These are phyloP conservation scores for Athalia rosae DNA, from an alignment of 2,888 invertebrate genomes.

Conservation along the genomic window DNA sequence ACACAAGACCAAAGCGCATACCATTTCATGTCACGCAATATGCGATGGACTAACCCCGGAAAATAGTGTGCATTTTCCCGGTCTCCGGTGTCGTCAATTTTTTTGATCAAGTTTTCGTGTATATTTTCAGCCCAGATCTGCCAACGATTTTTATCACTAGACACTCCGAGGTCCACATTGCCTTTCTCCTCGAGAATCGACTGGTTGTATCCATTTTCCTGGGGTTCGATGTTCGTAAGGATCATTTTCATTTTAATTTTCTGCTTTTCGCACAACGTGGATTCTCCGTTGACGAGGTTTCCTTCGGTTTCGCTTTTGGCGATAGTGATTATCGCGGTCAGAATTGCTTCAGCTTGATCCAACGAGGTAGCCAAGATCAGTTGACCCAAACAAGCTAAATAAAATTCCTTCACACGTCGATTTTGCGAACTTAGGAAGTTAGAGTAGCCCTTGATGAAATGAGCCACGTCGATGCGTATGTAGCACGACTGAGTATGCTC, in stretches of 20 bases:
- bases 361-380: background rate
- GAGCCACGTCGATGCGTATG: slow-evolving; percentile 5
- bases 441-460: background rate
- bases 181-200: background rate
- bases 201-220: background rate
- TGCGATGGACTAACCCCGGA: too few species aligned
- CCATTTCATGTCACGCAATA: slow-evolving; percentile 1
- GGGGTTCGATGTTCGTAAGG: background rate
- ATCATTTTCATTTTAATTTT: background rate
- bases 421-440: background rate
- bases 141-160: slow-evolving; percentile 5
- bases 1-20: background rate
- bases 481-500: background rate
- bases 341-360: background rate
- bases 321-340: background rate
- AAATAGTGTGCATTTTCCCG: too few species aligned
- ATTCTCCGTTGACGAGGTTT: background rate
- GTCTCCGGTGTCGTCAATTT: slow-evolving; percentile 6
- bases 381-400: background rate
- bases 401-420: slow-evolving; percentile 5
- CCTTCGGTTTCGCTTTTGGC: background rate
- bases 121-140: background rate
- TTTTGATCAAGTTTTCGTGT: background rate
- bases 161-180: background rate
- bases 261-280: background rate